Evolutionary conservation across 2,888 invertebrate genomes (phyloP).

Genomic region (Brenthis daphne): DNA sequence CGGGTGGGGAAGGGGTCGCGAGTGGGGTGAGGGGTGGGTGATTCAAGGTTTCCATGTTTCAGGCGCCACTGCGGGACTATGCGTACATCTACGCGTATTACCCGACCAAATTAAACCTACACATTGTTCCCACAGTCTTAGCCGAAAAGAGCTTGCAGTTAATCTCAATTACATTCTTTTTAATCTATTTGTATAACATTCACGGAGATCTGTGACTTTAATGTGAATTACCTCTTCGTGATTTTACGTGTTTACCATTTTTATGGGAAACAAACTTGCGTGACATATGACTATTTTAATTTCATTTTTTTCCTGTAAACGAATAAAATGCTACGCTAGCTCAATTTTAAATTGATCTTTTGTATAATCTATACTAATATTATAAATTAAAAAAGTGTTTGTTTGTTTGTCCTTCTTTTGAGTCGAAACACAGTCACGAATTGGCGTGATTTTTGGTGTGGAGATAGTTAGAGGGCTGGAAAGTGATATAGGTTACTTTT

Average conservation of each 20-base stretch:
- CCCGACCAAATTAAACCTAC: constrained; percentile 48
- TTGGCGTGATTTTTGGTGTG: too few species aligned
- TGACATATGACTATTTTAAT: constrained; percentile 5
- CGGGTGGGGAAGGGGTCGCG: constrained; percentile 42
- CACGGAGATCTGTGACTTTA: constrained; percentile 24
- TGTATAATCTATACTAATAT: too few species aligned
- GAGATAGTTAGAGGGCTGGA: too few species aligned
- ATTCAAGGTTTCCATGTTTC: constrained; percentile 58
- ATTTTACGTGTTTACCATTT: constrained; percentile 6
- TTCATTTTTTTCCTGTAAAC: constrained; percentile 7
- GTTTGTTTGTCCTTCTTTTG: too few species aligned
- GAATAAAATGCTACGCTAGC: constrained; percentile 1
- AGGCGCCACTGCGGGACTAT: constrained; percentile 73
- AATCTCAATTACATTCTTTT: constrained; percentile 27
- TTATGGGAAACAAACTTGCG: constrained; percentile 6
- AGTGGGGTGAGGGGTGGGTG: constrained; percentile 50
- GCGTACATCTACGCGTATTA: constrained; percentile 66
- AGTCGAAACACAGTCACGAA: too few species aligned
- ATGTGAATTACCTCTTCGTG: constrained; percentile 26
- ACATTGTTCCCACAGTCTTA: constrained; percentile 10
- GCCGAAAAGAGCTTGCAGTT: constrained; percentile 7
- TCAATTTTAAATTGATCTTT: not conserved
- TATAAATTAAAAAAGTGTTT: too few species aligned
- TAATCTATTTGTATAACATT: constrained; percentile 26
- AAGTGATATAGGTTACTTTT: too few species aligned